Conservation (phyloP, 2,113 vertebrate genomes). For the Pseudonaja textilis region DNA sequence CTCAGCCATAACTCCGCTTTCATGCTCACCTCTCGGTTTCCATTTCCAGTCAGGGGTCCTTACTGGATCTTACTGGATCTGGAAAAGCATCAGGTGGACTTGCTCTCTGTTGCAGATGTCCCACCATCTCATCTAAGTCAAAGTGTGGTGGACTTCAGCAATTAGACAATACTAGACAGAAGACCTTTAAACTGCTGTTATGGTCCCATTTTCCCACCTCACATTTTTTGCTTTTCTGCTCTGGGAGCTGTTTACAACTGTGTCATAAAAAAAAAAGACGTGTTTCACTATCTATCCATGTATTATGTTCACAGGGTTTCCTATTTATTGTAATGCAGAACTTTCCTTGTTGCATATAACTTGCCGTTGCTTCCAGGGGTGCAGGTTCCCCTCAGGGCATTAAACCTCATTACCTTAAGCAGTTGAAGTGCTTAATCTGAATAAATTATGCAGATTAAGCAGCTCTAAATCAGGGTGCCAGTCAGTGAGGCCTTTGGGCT, state of each 20-base stretch:
- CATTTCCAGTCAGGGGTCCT: background rate
- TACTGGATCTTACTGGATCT: background rate
- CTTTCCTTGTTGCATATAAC: slow-evolving; percentile 19
- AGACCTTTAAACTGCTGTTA: slow-evolving; percentile 11
- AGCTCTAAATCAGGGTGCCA: background rate
- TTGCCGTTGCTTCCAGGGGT: background rate
- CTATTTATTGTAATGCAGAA: background rate
- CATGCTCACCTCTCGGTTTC: background rate
- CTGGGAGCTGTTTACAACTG: slow-evolving; percentile 43
- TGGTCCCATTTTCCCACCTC: slow-evolving; percentile 7
- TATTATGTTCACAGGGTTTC: slow-evolving; percentile 23
- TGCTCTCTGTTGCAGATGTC: background rate
- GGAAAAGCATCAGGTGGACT: background rate
- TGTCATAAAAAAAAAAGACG: slow-evolving; percentile 22
- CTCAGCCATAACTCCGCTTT: background rate
- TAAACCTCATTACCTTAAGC: slow-evolving; percentile 26
- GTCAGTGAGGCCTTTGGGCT: background rate
- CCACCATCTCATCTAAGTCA: background rate
- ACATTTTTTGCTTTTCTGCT: slow-evolving; percentile 6
- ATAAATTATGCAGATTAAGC: background rate
- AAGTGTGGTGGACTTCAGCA: background rate
- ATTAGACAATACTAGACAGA: slow-evolving; percentile 39
- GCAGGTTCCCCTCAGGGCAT: slow-evolving; percentile 21
- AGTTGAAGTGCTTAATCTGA: accelerated
- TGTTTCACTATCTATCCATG: background rate